These are phyloP conservation scores for Uropetala carovei DNA, from an alignment of 2,888 invertebrate genomes.

Conservation along the genomic window DNA sequence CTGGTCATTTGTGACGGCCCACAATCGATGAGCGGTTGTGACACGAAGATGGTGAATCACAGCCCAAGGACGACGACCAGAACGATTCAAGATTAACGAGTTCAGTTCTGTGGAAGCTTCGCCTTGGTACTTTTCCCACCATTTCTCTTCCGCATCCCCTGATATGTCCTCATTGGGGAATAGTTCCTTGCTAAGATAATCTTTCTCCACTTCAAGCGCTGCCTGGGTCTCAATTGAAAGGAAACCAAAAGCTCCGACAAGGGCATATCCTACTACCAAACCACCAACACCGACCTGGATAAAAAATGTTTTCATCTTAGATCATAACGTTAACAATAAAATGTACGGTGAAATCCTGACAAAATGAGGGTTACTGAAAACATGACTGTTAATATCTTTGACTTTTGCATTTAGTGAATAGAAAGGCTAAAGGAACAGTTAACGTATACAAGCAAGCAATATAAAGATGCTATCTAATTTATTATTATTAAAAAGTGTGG, in stretches of 20 bases:
- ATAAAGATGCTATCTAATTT: too few relatives aligned
- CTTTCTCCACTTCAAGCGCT: conserved; percentile 73
- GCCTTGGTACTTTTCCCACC: conserved; percentile 72
- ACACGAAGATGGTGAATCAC: conserved; percentile 66
- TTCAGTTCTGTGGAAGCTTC: conserved; percentile 43
- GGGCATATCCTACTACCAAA: conserved; percentile 90
- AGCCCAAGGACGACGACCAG: conserved; percentile 53
- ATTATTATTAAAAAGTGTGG: too few relatives aligned
- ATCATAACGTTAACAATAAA: conserved; percentile 66
- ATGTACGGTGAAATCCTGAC: neutral
- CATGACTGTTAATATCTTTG: too few relatives aligned
- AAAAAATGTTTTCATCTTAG: neutral
- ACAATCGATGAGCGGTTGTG: conserved; percentile 78
- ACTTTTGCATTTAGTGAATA: too few relatives aligned
- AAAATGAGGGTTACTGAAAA: neutral
- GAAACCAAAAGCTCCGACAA: conserved; percentile 90
- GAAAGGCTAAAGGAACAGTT: too few relatives aligned
- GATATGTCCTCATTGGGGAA: conserved; percentile 68
- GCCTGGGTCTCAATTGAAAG: conserved; percentile 84
- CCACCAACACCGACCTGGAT: conserved; percentile 87
- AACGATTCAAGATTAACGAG: conserved; percentile 24
- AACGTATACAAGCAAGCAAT: too few relatives aligned
- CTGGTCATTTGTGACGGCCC: conserved; percentile 81
- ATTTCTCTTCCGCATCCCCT: conserved; percentile 74
- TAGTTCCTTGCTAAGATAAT: conserved; percentile 73